Conservation (phyloP, 2,113 vertebrate genomes). For the Corythornis cristatus region DNA sequence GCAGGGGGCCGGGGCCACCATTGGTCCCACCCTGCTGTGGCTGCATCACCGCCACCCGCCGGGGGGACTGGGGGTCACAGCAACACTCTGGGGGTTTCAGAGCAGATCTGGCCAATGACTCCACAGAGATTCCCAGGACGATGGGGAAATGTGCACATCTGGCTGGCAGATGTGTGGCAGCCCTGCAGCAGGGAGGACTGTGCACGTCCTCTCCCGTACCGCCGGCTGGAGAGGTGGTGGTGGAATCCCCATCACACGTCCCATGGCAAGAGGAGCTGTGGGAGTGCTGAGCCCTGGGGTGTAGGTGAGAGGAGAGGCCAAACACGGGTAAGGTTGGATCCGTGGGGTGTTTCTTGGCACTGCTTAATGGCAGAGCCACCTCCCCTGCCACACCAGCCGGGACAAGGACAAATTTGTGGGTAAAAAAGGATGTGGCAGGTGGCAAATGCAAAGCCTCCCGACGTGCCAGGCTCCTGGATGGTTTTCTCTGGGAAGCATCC, state of each 20-base stretch:
- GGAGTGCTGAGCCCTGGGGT: neutral
- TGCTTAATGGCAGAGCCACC: neutral
- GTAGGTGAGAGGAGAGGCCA: neutral
- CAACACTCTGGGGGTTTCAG: fast-evolving
- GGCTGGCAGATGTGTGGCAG: neutral
- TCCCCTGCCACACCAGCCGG: fast-evolving
- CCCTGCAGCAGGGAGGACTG: fast-evolving
- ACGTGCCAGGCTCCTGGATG: neutral
- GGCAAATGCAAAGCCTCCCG: fast-evolving
- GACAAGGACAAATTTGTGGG: fast-evolving
- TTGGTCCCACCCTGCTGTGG: fast-evolving
- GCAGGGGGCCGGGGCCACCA: fast-evolving
- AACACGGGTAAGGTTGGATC: fast-evolving
- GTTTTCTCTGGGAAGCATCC: neutral
- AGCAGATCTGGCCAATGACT: neutral
- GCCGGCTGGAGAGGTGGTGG: fast-evolving
- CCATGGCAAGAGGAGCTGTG: fast-evolving
- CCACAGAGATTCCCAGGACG: neutral
- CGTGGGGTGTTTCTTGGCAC: neutral
- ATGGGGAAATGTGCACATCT: neutral
- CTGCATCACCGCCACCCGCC: neutral
- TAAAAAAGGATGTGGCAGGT: neutral
- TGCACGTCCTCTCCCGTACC: neutral
- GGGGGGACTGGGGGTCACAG: neutral
- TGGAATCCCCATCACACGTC: fast-evolving